A percentile compares a stretch with the other conserved stretches of the same genome.
These are phyloP conservation scores for Spodoptera picta DNA, from an alignment of 2,888 invertebrate species.

Conservation along the genomic window DNA sequence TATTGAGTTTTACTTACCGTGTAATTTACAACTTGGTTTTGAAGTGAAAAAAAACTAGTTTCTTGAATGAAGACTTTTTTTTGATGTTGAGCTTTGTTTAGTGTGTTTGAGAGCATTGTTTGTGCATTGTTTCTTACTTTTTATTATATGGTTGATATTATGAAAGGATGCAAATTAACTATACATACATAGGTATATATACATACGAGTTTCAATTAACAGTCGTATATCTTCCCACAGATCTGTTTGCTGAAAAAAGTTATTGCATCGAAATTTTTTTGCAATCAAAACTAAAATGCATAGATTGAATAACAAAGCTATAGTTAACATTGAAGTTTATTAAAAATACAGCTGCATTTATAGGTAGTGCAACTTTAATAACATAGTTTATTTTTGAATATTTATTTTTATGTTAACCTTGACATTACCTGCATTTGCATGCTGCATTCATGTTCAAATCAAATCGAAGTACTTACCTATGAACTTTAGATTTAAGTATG, in stretches of 20 bases:
- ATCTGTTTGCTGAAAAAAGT: no score
- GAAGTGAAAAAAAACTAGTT: slow-evolving; percentile 38
- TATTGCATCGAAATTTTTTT: no score
- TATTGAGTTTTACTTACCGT: slow-evolving; percentile 68
- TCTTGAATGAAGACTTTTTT: slow-evolving; percentile 27
- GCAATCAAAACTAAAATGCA: no score
- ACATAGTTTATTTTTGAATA: slow-evolving; percentile 2
- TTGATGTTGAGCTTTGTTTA: slow-evolving; percentile 25
- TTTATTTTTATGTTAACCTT: slow-evolving; percentile 6
- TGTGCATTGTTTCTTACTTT: neutral
- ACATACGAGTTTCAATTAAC: neutral
- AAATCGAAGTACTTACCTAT: slow-evolving; percentile 3
- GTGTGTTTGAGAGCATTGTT: slow-evolving; percentile 5
- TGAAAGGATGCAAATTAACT: slow-evolving; percentile 3
- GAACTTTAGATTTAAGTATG: neutral
- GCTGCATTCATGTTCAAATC: neutral
- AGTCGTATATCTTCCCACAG: no score
- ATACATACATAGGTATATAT: neutral
- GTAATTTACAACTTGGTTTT: slow-evolving; percentile 71
- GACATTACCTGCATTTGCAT: slow-evolving; percentile 7
- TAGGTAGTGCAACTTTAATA: neutral
- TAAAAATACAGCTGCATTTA: no score
- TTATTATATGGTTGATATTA: neutral
- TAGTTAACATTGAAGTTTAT: no score
- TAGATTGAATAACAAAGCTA: no score